These are phyloP conservation scores for Sylvilagus floridanus DNA, from an alignment of 2,797 vertebrate species.

Conservation along the genomic window DNA sequence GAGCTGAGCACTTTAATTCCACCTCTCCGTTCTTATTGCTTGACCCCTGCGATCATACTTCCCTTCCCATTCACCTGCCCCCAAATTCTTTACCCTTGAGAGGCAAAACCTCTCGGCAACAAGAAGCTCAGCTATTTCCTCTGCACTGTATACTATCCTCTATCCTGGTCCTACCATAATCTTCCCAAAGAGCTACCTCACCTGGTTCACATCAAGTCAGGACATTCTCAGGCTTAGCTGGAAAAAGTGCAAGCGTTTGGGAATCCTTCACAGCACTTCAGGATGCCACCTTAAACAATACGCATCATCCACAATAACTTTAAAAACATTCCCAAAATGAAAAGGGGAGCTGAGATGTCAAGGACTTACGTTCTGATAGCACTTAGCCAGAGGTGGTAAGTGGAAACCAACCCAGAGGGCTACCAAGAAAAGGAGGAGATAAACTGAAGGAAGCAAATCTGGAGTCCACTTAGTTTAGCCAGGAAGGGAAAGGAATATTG, in stretches of 20 bases:
- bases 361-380: constrained; percentile 42
- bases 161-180: background rate
- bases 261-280: constrained; percentile 4
- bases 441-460: constrained; percentile 51
- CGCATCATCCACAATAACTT: background rate
- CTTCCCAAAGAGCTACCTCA: constrained; percentile 2
- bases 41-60: background rate
- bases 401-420: constrained; percentile 53
- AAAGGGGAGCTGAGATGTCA: constrained; percentile 3
- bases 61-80: background rate
- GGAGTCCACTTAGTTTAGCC: constrained; percentile 10
- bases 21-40: background rate
- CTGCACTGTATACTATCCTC: background rate
- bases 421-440: constrained; percentile 50
- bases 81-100: constrained; percentile 18
- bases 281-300: background rate
- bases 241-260: background rate
- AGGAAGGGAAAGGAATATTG: constrained; percentile 10
- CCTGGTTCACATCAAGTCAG: background rate
- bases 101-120: background rate
- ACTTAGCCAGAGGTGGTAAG: background rate
- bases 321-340: constrained; percentile 24
- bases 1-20: constrained; percentile 1
- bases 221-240: background rate
- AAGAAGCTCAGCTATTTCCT: background rate